Percentiles rank a stretch among this genome's conserved stretches.
Conservation (phyloP, 2,888 invertebrate species). For the Tribolium freemani region DNA sequence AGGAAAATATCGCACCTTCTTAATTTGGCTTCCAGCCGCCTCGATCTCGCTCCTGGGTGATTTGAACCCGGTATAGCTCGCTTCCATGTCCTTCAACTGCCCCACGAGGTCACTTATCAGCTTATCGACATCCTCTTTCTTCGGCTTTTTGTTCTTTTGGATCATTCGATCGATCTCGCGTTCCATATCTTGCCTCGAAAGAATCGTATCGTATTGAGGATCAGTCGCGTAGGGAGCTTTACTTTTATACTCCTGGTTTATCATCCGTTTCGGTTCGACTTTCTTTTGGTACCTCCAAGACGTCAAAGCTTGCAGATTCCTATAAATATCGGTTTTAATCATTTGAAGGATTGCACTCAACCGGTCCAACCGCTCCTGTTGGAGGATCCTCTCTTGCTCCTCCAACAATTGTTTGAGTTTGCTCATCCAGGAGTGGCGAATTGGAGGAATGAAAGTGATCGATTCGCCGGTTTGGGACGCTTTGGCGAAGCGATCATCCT, state of each 20-base stretch:
- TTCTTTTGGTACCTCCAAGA: constrained; percentile 70
- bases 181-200: constrained; percentile 66
- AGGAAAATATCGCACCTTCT: constrained; percentile 70
- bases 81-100: constrained; percentile 63
- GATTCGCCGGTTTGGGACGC: constrained; percentile 10
- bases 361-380: constrained; percentile 71
- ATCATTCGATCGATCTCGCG: constrained; percentile 56
- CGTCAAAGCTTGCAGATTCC: constrained; percentile 68
- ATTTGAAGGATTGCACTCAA: background rate
- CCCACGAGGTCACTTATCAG: constrained; percentile 65
- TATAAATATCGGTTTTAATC: constrained; percentile 51
- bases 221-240: constrained; percentile 72
- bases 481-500: constrained; percentile 10
- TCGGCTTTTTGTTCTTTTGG: constrained; percentile 48
- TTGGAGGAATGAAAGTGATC: constrained; percentile 56
- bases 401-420: constrained; percentile 72
- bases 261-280: constrained; percentile 47
- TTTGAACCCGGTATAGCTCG: constrained; percentile 46
- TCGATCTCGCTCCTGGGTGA: constrained; percentile 72
- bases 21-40: constrained; percentile 72
- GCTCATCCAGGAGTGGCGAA: constrained; percentile 71
- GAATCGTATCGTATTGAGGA: constrained; percentile 70
- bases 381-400: constrained; percentile 72
- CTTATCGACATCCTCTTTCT: constrained; percentile 67
- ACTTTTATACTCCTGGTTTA: constrained; percentile 16